Percentiles rank a stretch among this genome's conserved stretches.
phyloP scores from a whole-genome alignment of 2,113 vertebrate genomes.

The Gopherus flavomarginatus region DNA sequence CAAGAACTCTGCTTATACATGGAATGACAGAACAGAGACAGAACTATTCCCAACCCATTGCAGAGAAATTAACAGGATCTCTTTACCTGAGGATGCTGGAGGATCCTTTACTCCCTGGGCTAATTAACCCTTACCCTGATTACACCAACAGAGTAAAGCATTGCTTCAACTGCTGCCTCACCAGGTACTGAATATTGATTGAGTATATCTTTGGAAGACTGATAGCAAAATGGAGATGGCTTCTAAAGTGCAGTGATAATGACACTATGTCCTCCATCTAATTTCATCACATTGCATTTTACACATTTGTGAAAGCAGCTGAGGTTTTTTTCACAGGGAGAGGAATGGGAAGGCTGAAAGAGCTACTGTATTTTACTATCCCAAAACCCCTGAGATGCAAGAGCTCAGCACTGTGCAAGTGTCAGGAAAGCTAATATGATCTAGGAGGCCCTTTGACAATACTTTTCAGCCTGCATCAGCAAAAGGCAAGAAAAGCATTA shows the following conservation, averaged over 20 bases:
- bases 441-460: background rate
- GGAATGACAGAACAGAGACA: background rate
- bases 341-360: background rate
- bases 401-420: background rate
- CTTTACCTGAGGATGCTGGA: background rate
- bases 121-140: background rate
- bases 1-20: background rate
- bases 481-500: background rate
- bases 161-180: background rate
- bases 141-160: background rate
- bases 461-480: background rate
- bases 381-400: conserved; percentile 20
- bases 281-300: background rate
- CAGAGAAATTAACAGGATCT: background rate
- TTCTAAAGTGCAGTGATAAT: background rate
- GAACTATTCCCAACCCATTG: background rate
- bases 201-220: background rate
- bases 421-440: background rate
- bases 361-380: conserved; percentile 4
- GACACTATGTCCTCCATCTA: background rate
- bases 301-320: conserved; percentile 29
- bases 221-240: background rate
- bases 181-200: background rate
- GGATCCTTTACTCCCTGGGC: background rate
- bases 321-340: conserved; percentile 1